A percentile compares a stretch with the other conserved stretches of the same genome.
Conservation (phyloP, 2,888 invertebrate species). For the Caenorhabditis panamensis region DNA sequence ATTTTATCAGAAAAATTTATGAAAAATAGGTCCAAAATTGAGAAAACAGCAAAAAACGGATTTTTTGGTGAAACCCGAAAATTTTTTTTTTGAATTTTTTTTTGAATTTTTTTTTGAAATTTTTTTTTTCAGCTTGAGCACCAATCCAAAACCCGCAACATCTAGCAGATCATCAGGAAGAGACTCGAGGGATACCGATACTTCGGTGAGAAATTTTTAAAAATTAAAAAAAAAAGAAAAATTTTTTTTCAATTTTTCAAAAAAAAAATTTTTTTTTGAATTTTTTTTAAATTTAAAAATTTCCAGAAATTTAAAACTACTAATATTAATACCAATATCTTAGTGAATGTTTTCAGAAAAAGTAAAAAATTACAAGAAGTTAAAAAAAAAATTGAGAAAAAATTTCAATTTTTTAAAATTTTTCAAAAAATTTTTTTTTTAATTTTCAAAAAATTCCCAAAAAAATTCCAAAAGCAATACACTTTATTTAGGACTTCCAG, state of each 20-base stretch:
- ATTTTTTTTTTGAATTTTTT: no score
- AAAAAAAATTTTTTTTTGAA: no score
- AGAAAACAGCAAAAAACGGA: no score
- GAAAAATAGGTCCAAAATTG: no score
- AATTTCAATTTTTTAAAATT: neutral
- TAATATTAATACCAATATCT: neutral
- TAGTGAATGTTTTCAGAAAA: neutral
- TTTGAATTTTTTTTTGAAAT: no score
- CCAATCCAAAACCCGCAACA: conserved; percentile 29
- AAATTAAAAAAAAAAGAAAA: conserved; percentile 3
- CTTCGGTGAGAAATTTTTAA: conserved; percentile 13
- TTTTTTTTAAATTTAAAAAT: neutral
- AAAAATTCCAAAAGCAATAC: neutral
- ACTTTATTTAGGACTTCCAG: neutral
- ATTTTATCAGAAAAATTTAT: no score
- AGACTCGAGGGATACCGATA: conserved; percentile 52
- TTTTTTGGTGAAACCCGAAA: no score
- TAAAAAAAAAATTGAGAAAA: neutral
- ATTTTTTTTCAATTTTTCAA: no score
- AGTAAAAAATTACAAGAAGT: no score
- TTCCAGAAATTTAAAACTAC: neutral
- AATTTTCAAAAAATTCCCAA: neutral
- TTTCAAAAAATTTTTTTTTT: neutral
- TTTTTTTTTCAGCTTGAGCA: conserved; percentile 39
- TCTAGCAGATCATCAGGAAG: conserved; percentile 33